These are phyloP conservation scores for Papilio polytes DNA, from an alignment of 1,140 invertebrate genomes.

Conservation along the genomic window DNA sequence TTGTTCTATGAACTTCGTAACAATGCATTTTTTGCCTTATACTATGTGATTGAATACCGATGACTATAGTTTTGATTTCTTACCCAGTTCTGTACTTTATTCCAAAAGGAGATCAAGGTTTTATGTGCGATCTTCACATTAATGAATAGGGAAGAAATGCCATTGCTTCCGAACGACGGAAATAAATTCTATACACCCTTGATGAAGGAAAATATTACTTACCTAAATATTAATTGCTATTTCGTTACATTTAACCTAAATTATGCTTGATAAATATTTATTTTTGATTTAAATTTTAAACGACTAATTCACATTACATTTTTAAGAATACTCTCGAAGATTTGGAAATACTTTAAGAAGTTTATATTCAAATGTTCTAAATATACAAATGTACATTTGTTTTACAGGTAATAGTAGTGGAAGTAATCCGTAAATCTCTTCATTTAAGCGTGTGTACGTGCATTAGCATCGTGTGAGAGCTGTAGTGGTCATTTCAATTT, in stretches of 20 bases:
- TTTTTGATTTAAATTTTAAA: too few relatives aligned
- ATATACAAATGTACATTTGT: not conserved
- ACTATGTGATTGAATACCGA: not conserved
- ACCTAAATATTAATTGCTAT: too few relatives aligned
- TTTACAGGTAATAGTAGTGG: not conserved
- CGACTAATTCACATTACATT: too few relatives aligned
- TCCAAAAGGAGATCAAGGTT: not conserved
- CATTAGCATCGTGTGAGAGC: not conserved
- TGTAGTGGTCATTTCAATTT: conserved; percentile 7
- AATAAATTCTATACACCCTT: too few relatives aligned
- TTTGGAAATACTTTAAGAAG: not conserved
- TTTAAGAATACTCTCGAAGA: not conserved
- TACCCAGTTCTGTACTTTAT: not conserved
- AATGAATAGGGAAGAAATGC: too few relatives aligned
- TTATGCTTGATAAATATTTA: too few relatives aligned
- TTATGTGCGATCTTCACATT: too few relatives aligned
- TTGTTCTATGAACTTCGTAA: not conserved
- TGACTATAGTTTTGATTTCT: not conserved
- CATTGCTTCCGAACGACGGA: too few relatives aligned
- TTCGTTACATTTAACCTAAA: too few relatives aligned
- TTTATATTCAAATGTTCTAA: not conserved
- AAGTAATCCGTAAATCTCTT: conserved; percentile 3
- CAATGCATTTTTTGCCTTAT: not conserved
- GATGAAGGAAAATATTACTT: too few relatives aligned
- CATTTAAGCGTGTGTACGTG: not conserved